Percentiles rank a stretch among this genome's conserved stretches.
phyloP scores from a whole-genome alignment of 2,888 invertebrate species.

The Andrena minutula region DNA sequence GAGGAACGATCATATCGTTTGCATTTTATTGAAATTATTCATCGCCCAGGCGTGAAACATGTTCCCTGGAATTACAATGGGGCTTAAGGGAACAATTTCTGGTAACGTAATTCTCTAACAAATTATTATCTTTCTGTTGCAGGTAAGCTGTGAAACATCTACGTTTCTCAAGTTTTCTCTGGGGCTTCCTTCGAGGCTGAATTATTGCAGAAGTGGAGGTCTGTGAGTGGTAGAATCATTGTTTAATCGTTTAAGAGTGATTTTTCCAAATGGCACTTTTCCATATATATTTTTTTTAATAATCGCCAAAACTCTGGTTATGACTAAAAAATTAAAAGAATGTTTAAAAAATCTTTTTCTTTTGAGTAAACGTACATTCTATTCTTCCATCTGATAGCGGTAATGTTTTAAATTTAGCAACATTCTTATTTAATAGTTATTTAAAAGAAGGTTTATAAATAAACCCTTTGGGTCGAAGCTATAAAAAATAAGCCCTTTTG shows the following conservation, averaged over 20 bases:
- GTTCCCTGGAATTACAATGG: slow-evolving; percentile 4
- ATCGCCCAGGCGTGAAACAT: neutral
- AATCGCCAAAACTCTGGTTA: too few species aligned
- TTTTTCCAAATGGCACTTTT: too few species aligned
- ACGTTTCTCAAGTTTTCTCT: neutral
- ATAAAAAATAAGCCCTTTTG: too few species aligned
- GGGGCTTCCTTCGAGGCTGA: neutral
- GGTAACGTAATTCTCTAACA: neutral
- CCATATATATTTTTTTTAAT: too few species aligned
- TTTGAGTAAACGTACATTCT: too few species aligned
- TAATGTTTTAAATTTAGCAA: too few species aligned
- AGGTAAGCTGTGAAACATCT: slow-evolving; percentile 16
- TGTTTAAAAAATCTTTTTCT: too few species aligned
- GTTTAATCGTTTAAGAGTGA: neutral
- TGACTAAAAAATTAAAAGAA: too few species aligned
- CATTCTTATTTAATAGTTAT: too few species aligned
- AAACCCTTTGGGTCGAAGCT: too few species aligned
- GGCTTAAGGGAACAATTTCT: neutral
- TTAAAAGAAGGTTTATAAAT: too few species aligned
- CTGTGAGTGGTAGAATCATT: neutral
- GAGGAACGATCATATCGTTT: neutral
- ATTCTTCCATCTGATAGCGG: too few species aligned
- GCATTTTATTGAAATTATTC: slow-evolving; percentile 18
- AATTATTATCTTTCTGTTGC: slow-evolving; percentile 26
- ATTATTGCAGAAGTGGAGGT: neutral